These are phyloP conservation scores for Drosophila seguyi DNA, from an alignment of 1,140 invertebrate genomes.

Conservation along the genomic window DNA sequence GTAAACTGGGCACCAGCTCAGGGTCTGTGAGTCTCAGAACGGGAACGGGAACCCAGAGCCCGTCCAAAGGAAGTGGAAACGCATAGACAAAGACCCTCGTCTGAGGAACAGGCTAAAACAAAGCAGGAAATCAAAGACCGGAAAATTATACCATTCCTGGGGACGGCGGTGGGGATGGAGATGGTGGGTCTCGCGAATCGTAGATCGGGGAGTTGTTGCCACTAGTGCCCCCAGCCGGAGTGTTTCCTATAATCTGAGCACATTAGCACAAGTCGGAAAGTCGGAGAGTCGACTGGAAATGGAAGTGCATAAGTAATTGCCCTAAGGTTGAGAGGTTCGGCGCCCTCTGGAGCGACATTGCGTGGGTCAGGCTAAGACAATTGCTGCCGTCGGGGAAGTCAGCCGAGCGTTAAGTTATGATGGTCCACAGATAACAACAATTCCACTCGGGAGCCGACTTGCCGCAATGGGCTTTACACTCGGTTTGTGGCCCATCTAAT, in stretches of 20 bases:
- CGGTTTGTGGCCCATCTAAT: conserved; percentile 48
- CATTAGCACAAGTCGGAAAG: conserved; percentile 71
- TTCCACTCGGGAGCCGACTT: conserved; percentile 16
- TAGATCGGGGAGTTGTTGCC: conserved; percentile 1
- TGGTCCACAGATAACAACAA: conserved; percentile 61
- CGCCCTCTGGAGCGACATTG: conserved; percentile 59
- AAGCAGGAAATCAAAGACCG: conserved; percentile 80
- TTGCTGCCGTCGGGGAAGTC: conserved; percentile 55
- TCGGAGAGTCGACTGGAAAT: conserved; percentile 13
- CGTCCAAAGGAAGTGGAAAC: conserved; percentile 71
- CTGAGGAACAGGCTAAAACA: conserved; percentile 64
- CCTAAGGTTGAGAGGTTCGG: conserved; percentile 53
- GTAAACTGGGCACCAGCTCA: conserved; percentile 14
- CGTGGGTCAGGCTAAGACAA: conserved; percentile 75
- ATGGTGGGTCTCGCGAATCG: neutral
- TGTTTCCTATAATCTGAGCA: conserved; percentile 71
- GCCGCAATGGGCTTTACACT: conserved; percentile 36
- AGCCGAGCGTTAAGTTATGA: conserved; percentile 75
- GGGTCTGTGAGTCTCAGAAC: conserved; percentile 30
- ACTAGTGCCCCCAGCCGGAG: conserved; percentile 24
- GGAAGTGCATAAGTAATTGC: conserved; percentile 70
- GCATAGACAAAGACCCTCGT: conserved; percentile 64
- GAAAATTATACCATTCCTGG: conserved; percentile 68
- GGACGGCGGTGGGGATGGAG: conserved; percentile 7
- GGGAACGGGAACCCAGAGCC: conserved; percentile 33